These are phyloP conservation scores for Eustalomyia histrio DNA, from an alignment of 2,888 invertebrate species.

Conservation along the genomic window DNA sequence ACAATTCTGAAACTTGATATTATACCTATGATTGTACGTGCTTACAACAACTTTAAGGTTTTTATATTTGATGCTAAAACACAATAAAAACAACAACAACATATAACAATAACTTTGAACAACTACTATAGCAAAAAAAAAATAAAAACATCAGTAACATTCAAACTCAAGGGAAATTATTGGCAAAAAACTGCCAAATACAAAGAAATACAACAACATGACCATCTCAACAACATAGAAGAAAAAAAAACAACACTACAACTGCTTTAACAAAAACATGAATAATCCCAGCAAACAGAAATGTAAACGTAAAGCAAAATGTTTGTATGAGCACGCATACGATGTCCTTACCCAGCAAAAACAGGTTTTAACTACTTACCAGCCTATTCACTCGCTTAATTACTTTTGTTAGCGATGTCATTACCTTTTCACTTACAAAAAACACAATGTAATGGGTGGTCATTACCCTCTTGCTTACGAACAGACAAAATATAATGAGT, in stretches of 20 bases:
- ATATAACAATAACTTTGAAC: constrained; percentile 2
- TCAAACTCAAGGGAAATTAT: constrained; percentile 65
- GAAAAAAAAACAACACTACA: constrained; percentile 12
- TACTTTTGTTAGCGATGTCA: too few relatives aligned
- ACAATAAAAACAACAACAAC: constrained; percentile 15
- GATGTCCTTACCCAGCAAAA: too few relatives aligned
- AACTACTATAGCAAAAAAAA: not conserved
- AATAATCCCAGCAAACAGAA: too few relatives aligned
- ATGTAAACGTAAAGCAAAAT: too few relatives aligned
- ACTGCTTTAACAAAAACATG: constrained; percentile 17
- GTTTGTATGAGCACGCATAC: too few relatives aligned
- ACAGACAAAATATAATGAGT: too few relatives aligned
- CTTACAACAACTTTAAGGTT: not conserved
- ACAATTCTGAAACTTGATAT: not conserved
- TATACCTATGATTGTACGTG: constrained; percentile 29
- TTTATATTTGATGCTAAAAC: constrained; percentile 22
- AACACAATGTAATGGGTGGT: too few relatives aligned
- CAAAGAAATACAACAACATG: constrained; percentile 32
- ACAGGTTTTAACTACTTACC: too few relatives aligned
- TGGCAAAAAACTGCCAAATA: constrained; percentile 56
- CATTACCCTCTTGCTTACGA: too few relatives aligned
- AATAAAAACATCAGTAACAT: constrained; percentile 59
- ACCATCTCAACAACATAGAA: constrained; percentile 11
- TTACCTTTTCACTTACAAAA: too few relatives aligned
- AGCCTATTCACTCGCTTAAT: too few relatives aligned